Evolutionary conservation across 1,140 invertebrate genomes (phyloP).

Genomic region (Drosophila ambigua): DNA sequence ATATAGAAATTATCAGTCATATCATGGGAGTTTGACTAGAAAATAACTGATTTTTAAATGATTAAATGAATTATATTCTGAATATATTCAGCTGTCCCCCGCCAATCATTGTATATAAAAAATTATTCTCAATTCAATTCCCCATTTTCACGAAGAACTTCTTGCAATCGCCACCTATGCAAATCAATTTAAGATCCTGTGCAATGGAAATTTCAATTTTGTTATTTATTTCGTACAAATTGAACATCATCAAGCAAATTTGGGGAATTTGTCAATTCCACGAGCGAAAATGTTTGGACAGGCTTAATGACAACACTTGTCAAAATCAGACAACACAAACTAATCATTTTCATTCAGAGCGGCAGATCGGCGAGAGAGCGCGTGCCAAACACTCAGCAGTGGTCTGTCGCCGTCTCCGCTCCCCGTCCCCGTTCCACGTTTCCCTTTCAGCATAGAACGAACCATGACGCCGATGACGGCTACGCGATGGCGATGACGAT

Average conservation of each 20-base stretch:
- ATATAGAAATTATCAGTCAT: too few species aligned
- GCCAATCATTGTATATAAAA: too few species aligned
- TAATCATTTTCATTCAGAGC: constrained; percentile 65
- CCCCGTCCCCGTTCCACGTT: constrained; percentile 7
- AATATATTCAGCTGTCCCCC: too few species aligned
- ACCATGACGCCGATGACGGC: constrained; percentile 50
- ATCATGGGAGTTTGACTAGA: neutral
- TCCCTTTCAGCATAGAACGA: constrained; percentile 19
- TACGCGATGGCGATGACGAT: constrained; percentile 38
- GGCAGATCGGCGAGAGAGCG: constrained; percentile 38
- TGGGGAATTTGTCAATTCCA: constrained; percentile 58
- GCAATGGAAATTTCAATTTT: neutral
- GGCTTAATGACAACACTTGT: constrained; percentile 75
- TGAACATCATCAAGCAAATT: constrained; percentile 43
- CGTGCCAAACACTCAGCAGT: constrained; percentile 61
- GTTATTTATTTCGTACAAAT: constrained; percentile 27
- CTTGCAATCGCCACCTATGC: neutral
- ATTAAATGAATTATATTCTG: too few species aligned
- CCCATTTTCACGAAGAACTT: neutral
- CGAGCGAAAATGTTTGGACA: constrained; percentile 77
- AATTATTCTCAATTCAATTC: neutral
- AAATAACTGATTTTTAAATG: neutral
- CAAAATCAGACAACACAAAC: constrained; percentile 75
- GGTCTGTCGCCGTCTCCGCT: constrained; percentile 6
- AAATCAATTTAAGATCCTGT: neutral